phyloP scores from a whole-genome alignment of 2,113 vertebrate genomes.

The Zosterops japonicus region DNA sequence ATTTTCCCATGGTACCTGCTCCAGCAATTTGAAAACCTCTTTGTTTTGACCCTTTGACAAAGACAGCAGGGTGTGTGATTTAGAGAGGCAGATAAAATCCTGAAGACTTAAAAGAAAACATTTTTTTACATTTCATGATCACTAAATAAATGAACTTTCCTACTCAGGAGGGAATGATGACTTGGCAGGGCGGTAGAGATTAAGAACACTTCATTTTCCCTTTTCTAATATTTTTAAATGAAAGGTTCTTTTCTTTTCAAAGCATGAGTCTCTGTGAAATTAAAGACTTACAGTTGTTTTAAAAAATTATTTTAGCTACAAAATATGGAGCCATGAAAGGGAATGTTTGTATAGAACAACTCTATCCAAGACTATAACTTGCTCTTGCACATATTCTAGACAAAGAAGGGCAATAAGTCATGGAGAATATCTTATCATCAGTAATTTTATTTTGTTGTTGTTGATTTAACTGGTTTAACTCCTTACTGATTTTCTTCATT shows the following conservation, averaged over 20 bases:
- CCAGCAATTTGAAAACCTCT: background rate
- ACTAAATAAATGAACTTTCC: conserved; percentile 24
- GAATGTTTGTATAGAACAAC: background rate
- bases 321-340: background rate
- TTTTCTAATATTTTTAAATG: background rate
- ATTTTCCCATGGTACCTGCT: background rate
- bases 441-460: background rate
- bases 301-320: background rate
- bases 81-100: background rate
- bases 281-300: background rate
- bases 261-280: background rate
- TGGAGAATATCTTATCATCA: background rate
- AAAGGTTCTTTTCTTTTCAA: background rate
- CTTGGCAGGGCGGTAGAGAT: background rate
- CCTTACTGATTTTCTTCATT: background rate
- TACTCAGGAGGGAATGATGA: conserved; percentile 14
- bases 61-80: background rate
- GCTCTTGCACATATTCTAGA: background rate
- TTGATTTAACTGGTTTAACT: background rate
- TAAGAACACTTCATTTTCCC: background rate
- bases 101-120: conserved; percentile 5
- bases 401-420: background rate
- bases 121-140: background rate
- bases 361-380: background rate
- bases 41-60: background rate